Evolutionary conservation across 2,113 vertebrate genomes (phyloP).

Genomic region (Lathamus discolor): DNA sequence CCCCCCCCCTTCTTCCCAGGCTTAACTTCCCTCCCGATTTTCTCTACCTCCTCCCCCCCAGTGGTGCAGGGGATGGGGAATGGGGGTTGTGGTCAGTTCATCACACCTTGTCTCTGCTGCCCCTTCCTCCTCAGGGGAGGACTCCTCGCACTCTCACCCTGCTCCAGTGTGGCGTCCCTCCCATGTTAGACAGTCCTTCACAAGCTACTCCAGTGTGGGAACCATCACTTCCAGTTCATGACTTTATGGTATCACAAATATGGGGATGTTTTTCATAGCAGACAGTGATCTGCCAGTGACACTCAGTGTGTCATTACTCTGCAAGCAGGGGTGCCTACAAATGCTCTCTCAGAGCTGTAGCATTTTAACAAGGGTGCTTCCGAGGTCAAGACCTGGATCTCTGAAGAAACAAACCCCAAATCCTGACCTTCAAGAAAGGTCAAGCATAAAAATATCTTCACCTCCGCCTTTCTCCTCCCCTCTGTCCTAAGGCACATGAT

Average conservation of each 20-base stretch:
- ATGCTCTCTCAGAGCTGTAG: neutral
- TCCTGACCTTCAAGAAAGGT: neutral
- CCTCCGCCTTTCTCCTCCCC: fast-evolving
- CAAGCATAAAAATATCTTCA: neutral
- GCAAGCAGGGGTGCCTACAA: neutral
- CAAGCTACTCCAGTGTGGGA: neutral
- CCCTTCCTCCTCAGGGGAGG: neutral
- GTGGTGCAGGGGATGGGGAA: too few species aligned
- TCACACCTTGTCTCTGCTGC: neutral
- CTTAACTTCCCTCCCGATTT: neutral
- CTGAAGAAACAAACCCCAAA: neutral
- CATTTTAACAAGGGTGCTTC: neutral
- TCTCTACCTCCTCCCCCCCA: neutral
- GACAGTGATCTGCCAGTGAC: neutral
- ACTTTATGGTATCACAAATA: neutral
- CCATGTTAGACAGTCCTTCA: neutral
- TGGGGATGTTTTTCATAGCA: neutral
- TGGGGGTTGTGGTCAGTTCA: neutral
- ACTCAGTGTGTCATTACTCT: neutral
- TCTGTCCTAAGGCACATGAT: neutral
- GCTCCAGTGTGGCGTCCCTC: fast-evolving
- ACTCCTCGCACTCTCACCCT: neutral
- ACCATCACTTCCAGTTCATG: neutral
- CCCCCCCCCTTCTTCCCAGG: neutral
- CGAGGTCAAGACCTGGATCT: neutral